Evolutionary conservation across 2,797 vertebrate species (phyloP).

Genomic region (Syncerus caffer): DNA sequence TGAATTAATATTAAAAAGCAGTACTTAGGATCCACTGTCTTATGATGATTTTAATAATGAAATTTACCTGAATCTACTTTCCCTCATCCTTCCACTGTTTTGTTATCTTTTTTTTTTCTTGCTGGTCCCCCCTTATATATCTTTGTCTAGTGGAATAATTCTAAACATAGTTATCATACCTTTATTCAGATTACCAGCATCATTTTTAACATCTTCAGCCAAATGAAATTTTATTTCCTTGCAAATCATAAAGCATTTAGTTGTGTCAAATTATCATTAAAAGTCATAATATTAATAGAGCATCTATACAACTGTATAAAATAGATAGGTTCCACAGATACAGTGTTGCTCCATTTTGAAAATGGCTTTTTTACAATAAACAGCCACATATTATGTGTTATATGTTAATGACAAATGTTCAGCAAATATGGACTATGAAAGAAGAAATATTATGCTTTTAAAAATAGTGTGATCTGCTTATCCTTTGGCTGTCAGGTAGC

Average conservation of each 20-base stretch:
- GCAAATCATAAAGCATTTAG: background rate
- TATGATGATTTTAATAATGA: background rate
- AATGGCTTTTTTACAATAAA: conserved; percentile 20
- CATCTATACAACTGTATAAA: background rate
- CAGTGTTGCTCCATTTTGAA: conserved; percentile 9
- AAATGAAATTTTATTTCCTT: conserved; percentile 36
- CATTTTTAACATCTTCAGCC: conserved; percentile 25
- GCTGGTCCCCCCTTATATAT: background rate
- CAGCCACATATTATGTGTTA: background rate
- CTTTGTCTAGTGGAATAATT: background rate
- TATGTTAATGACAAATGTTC: conserved; percentile 42
- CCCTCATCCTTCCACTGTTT: background rate
- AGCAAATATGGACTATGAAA: conserved; percentile 17
- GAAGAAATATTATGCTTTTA: conserved; percentile 38
- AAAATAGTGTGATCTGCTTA: conserved; percentile 56
- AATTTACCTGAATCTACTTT: background rate
- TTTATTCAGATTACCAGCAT: conserved; percentile 3
- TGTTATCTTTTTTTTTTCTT: background rate
- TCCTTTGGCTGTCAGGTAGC: conserved; percentile 73
- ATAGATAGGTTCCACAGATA: background rate
- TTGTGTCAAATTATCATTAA: background rate
- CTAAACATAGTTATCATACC: background rate
- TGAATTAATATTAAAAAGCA: background rate
- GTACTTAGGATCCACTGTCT: background rate
- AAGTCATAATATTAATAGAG: conserved; percentile 2